phyloP scores from a whole-genome alignment of 2,888 invertebrate species.

The Amphipoea oculea region DNA sequence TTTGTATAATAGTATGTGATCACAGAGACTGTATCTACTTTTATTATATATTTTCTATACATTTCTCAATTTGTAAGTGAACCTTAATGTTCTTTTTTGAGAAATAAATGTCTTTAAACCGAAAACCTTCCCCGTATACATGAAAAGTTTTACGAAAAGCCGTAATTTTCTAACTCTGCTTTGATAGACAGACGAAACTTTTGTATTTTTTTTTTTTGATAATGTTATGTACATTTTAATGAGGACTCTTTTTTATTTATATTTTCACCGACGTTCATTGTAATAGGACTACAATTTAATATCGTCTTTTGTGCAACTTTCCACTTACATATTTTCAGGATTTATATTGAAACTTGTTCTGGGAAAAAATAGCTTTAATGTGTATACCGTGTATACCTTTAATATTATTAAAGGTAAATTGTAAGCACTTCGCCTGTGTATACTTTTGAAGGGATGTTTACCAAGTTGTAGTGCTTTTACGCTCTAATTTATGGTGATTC shows the following conservation, averaged over 20 bases:
- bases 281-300: not conserved
- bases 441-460: not conserved
- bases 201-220: conserved; percentile 14
- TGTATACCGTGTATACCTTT: not conserved
- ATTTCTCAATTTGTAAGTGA: too few relatives aligned
- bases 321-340: not conserved
- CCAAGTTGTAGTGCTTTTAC: not conserved
- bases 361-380: not conserved
- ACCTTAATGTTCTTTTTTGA: too few relatives aligned
- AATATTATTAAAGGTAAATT: conserved; percentile 13
- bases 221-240: conserved; percentile 26
- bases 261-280: not conserved
- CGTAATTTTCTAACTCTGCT: conserved; percentile 34
- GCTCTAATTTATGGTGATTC: conserved; percentile 3
- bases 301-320: not conserved
- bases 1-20: too few relatives aligned
- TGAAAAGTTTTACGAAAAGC: conserved; percentile 25
- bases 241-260: not conserved
- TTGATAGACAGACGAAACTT: conserved; percentile 19
- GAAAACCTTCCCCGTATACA: conserved; percentile 22
- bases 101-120: too few relatives aligned
- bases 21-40: too few relatives aligned
- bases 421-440: not conserved
- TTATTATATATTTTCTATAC: too few relatives aligned
- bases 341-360: not conserved